Conservation (phyloP, 2,888 invertebrate genomes). For the Tolmerus cingulatus region DNA sequence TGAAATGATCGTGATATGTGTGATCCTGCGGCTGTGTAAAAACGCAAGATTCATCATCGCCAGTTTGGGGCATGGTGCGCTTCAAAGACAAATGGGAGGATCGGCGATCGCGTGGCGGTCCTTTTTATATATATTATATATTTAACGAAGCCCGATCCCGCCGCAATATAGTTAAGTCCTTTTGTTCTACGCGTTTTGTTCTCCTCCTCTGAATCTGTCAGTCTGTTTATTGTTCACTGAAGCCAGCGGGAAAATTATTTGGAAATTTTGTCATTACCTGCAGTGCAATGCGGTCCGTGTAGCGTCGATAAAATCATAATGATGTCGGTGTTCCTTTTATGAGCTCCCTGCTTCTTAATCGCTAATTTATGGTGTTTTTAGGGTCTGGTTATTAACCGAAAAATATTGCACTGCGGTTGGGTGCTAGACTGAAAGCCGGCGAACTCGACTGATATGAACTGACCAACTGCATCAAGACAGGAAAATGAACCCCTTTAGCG, state of each 20-base stretch:
- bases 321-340: slow-evolving; percentile 21
- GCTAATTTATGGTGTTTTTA: slow-evolving; percentile 20
- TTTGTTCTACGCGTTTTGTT: slow-evolving; percentile 19
- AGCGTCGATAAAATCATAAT: not conserved
- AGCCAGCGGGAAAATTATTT: slow-evolving; percentile 19
- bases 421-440: not conserved
- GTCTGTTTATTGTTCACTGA: slow-evolving; percentile 14
- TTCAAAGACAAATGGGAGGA: slow-evolving; percentile 11
- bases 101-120: slow-evolving; percentile 38
- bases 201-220: not conserved
- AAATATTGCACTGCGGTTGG: not conserved
- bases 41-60: slow-evolving; percentile 24
- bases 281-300: not conserved
- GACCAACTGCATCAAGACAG: not conserved
- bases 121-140: slow-evolving; percentile 17
- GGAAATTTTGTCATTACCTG: slow-evolving; percentile 38
- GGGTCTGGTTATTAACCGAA: not conserved
- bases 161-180: not conserved
- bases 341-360: not conserved
- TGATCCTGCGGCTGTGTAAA: not conserved
- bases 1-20: slow-evolving; percentile 11
- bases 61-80: slow-evolving; percentile 7
- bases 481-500: not conserved
- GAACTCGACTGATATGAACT: not conserved
- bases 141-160: not conserved